Evolutionary conservation across 2,888 invertebrate genomes (phyloP).

Genomic region (Synanthedon tipuliformis): DNA sequence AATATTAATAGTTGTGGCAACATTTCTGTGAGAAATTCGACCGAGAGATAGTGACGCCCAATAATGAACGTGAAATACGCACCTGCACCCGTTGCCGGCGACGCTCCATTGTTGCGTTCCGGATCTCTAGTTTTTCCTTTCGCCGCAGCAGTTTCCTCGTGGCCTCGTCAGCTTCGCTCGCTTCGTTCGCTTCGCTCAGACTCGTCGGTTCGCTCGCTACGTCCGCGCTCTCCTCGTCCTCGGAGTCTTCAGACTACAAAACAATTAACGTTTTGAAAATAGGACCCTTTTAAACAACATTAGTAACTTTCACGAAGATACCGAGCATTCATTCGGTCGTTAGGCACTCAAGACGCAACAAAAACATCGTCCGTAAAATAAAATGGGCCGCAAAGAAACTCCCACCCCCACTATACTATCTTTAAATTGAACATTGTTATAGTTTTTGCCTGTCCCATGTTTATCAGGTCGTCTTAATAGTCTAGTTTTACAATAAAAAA

Average conservation of each 20-base stretch:
- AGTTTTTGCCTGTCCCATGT: no score
- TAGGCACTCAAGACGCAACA: no score
- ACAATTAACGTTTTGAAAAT: not conserved
- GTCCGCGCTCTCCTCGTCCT: constrained; percentile 38
- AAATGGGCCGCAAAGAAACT: no score
- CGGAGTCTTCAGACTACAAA: constrained; percentile 48
- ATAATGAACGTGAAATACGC: no score
- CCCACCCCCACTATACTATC: no score
- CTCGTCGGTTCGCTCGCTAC: constrained; percentile 28
- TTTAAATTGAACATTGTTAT: no score
- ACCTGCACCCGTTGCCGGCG: constrained; percentile 58
- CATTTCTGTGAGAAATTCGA: not conserved
- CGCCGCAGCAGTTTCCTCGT: constrained; percentile 48
- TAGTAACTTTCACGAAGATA: no score
- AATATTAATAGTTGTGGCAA: not conserved
- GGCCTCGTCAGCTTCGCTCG: constrained; percentile 50
- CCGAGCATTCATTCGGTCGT: no score
- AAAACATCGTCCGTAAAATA: no score
- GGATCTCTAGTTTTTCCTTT: constrained; percentile 54
- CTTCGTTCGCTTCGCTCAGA: constrained; percentile 67
- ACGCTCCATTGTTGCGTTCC: constrained; percentile 50
- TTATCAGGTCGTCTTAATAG: no score
- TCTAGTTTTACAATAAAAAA: no score
- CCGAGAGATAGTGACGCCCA: not conserved
- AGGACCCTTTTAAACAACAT: no score